A percentile compares a stretch with the other conserved stretches of the same genome.
phyloP scores from a whole-genome alignment of 2,797 vertebrate species.

The Hafferia zeledoni region DNA sequence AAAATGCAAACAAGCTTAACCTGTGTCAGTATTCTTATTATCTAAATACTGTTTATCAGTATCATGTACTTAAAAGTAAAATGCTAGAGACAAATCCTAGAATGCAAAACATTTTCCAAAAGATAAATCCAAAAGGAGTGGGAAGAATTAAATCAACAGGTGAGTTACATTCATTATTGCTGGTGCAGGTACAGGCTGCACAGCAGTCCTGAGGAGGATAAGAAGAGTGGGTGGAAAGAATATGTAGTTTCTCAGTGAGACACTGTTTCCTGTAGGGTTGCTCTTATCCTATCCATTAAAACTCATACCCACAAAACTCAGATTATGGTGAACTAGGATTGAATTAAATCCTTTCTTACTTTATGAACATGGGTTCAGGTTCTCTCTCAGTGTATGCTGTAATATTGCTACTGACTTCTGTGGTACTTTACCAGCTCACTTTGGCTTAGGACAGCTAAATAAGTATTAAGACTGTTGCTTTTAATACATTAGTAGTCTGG shows the following conservation, averaged over 20 bases:
- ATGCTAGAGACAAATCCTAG: conserved; percentile 36
- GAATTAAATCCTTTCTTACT: neutral
- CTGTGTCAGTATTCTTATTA: neutral
- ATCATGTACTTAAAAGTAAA: conserved; percentile 51
- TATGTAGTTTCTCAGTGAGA: neutral
- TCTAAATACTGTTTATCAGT: neutral
- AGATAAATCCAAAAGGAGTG: conserved; percentile 41
- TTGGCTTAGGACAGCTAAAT: conserved; percentile 2
- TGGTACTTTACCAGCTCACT: neutral
- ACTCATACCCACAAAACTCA: neutral
- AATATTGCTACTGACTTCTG: neutral
- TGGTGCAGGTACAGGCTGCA: conserved; percentile 5
- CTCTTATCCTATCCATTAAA: conserved; percentile 5
- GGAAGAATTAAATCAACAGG: conserved; percentile 12
- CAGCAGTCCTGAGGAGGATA: neutral
- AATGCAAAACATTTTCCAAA: conserved; percentile 27
- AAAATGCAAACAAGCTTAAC: neutral
- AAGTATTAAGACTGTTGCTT: conserved; percentile 31
- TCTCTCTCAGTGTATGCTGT: neutral
- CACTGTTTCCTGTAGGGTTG: neutral
- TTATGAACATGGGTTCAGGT: neutral
- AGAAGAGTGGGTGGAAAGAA: neutral
- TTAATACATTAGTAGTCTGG: conserved; percentile 45
- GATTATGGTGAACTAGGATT: neutral
- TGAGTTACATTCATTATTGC: conserved; percentile 1